A percentile compares a stretch with the other conserved stretches of the same genome.
phyloP scores from a whole-genome alignment of 2,888 invertebrate genomes.

The Cybosia mesomella region DNA sequence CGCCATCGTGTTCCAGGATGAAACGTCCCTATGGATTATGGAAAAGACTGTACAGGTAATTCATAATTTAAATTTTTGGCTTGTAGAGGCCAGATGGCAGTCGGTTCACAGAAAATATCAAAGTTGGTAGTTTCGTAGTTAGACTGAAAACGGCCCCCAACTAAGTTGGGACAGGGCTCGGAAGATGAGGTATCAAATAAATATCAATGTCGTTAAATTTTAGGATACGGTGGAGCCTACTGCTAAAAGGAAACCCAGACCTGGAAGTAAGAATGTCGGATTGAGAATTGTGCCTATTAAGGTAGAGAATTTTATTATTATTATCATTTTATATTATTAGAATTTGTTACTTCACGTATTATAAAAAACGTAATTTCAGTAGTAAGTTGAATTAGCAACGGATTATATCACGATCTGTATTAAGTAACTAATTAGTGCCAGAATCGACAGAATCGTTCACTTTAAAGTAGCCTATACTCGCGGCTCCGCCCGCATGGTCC shows the following conservation, averaged over 20 bases:
- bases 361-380: not conserved
- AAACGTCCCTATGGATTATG: conserved; percentile 88
- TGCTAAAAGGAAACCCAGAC: conserved; percentile 55
- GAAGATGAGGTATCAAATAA: not conserved
- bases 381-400: not conserved
- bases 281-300: conserved; percentile 68
- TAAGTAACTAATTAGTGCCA: too few relatives aligned
- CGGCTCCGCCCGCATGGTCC: too few relatives aligned
- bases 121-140: not conserved
- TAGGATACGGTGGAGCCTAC: conserved; percentile 57
- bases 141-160: not conserved
- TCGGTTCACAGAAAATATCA: not conserved
- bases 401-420: too few relatives aligned
- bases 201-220: conserved; percentile 25
- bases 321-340: too few relatives aligned
- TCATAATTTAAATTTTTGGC: not conserved
- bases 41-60: conserved; percentile 60
- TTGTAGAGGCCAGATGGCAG: not conserved
- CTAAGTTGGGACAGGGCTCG: too few relatives aligned
- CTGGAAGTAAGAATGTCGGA: conserved; percentile 44
- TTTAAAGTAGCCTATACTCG: too few relatives aligned
- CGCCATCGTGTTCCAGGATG: conserved; percentile 91
- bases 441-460: too few relatives aligned
- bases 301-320: conserved; percentile 52
- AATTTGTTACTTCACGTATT: not conserved